Evolutionary conservation across 2,113 vertebrate genomes (phyloP), one percentile per base, ranked within the genome.

Genomic region (Promerops cafer): DNA sequence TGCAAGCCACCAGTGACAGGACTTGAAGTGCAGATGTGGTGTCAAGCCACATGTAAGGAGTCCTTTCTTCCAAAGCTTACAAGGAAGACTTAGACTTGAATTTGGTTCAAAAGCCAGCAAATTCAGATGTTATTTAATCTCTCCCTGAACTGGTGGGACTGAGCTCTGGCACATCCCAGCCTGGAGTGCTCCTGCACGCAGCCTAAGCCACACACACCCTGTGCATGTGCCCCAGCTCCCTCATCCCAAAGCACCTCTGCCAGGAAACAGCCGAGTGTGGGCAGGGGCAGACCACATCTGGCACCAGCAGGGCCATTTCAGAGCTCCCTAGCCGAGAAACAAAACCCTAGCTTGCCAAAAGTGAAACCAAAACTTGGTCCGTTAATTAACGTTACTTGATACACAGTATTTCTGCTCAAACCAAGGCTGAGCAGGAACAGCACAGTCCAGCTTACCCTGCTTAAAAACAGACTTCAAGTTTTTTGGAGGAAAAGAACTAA

Each of bases 1-100:
- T 64, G 92, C 71, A 70, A 88, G 70, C 54, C 94, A 52, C 79
- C 83, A 95, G 75, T 20, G 93, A 77, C 76, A 91, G 44, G 79
- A 81, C 77, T 64, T 56, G 12, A 49, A 66, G 52, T 9, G 24
- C 72, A 88, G 75, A 42, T 27, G 71, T 56, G 64, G 87, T 17
- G 63, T 13, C 85, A 86, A 66, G 68, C 71, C 37, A 69, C 21
- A 9, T 0, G 23, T 2, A 49, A 53, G 45, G 44, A 17, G 37
- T 23, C 24, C 45, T 33, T 40, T 66, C 31, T 61, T 27, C 30
- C 39, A 47, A 45, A 83, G 35, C 40, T 49, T 15, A 66, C 9
- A 49, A 4, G 1, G 61, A 70, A 71, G 66, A 27, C 13, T 47
- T 9, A 71, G 45, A 18, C 57, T 19, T 9, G n/a, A 28, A 47